These are phyloP conservation scores for Torymus tubicola DNA, from an alignment of 2,888 invertebrate species.

Conservation along the genomic window DNA sequence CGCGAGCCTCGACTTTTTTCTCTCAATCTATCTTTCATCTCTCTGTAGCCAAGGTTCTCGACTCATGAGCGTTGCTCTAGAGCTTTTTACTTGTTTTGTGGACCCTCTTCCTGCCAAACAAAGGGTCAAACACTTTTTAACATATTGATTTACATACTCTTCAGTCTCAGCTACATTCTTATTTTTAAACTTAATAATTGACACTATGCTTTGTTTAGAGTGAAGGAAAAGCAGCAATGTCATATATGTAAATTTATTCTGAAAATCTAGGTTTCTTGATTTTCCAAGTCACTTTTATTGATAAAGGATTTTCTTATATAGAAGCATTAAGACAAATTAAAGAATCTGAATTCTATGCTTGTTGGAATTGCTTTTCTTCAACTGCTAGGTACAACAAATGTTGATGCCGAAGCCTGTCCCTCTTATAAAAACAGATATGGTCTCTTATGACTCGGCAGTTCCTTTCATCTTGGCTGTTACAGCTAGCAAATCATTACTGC, in stretches of 20 bases:
- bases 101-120: constrained; percentile 4
- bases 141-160: constrained; percentile 52
- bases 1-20: too few relatives aligned
- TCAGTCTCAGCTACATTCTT: constrained; percentile 30
- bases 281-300: neutral
- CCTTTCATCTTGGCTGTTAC: constrained; percentile 24
- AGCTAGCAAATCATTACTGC: neutral
- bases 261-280: neutral
- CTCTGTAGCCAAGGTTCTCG: too few relatives aligned
- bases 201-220: neutral
- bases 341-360: constrained; percentile 5
- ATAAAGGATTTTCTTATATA: neutral
- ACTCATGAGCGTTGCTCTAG: too few relatives aligned
- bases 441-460: constrained; percentile 44
- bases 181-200: constrained; percentile 50
- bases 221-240: constrained; percentile 2
- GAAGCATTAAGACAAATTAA: constrained; percentile 5
- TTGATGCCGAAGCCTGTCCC: neutral
- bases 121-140: constrained; percentile 38
- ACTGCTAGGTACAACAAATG: neutral
- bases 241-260: neutral
- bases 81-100: neutral
- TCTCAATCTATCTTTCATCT: too few relatives aligned
- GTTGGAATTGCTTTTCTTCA: constrained; percentile 9
- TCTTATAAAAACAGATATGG: constrained; percentile 11